Base-by-base conservation (phyloP, 2,113 vertebrate species). In the Typhlomys cinereus region DNA sequence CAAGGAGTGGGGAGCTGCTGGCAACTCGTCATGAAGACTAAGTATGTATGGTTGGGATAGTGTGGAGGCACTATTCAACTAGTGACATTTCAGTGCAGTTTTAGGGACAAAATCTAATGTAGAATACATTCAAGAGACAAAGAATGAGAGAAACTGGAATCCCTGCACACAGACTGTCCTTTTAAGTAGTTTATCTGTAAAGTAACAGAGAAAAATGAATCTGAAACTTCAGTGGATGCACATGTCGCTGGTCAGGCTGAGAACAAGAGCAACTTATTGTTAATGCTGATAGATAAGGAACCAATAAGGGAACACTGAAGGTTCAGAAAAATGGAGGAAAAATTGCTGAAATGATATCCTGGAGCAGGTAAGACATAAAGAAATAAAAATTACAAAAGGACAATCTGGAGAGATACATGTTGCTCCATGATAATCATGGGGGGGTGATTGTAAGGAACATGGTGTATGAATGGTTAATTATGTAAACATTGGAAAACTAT, bases 1-100 rank as follows among this genome's bases (percentile, higher is more conserved):
- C 29, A n/a, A 92, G 67, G 57, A 69, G 23, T 2, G 71, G 31
- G 41, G 67, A 13, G 10, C 14, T 66, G 46, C 20, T 78, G 64
- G 88, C 44, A 79, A 74, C 64, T 92, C 52, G 74, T 64, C 48
- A 92, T 62, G 71, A 85, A 93, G 27, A 79, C 62, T 41, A 25
- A 93, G 31, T 69, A n/a, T 3, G 39, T n/a, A 70, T 57, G 36
- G 1, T n/a, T 0, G 67, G 44, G 57, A 52, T 78, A 75, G 17
- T 5, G 25, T 46, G 48, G 41, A 66, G 21, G 17, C 39, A 48
- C 27, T 57, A 81, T 0, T 61, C 48, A 88, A 91, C 52, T 54
- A 48, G 67, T 41, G 14, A 50, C 48, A 52, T 52, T 84, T 92
- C 36, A 79, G 52, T 20, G 27, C 5, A 85, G 57, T 54, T 36